Base-by-base conservation (phyloP, 2,888 invertebrate genomes). In the Odontothrips loti region DNA sequence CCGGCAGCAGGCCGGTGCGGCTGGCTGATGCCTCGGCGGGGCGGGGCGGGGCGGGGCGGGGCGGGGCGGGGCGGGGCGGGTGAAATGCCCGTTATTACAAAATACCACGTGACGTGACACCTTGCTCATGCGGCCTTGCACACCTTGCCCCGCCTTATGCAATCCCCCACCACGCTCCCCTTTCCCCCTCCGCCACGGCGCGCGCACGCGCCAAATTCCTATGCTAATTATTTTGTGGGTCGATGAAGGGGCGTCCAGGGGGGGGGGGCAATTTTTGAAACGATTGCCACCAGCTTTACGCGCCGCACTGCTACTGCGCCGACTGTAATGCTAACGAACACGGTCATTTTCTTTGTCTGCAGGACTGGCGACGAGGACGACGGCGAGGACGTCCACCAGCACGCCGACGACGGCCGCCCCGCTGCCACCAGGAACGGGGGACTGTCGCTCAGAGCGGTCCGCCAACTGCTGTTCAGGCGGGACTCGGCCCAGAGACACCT, bases 31-130 rank as follows among this genome's bases (percentile, higher is more conserved):
- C 34, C 34, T 43, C 34, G 34, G 3, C 34, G n/a, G n/a, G n/a
- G n/a, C n/a, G n/a, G n/a, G n/a, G n/a, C n/a, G n/a, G n/a, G n/a
- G n/a, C n/a, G n/a, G n/a, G n/a, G 51, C 4, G 51, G 51, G 1
- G 51, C 12, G 51, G 9, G 51, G 17, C 51, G 51, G 51, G 17
- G 51, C 15, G 17, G 51, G 51, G 51, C n/a, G 23, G 68, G 23
- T 75, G 68, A 75, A 75, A 75, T 75, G 68, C 23, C 68, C 68
- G 68, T 75, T 75, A 75, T 75, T 75, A 75, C 68, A 75, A 75
- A 75, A 75, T 75, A 75, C 23, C 68, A 75, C 27, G 68, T 75
- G 68, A 75, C 68, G 68, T 75, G 68, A 75, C n/a, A n/a, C 12
- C 68, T n/a, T 23, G n/a, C 20, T 23, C 68, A 9, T 27, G 68